These are phyloP conservation scores for Centruroides sculpturatus DNA, from an alignment of 1,140 invertebrate genomes.

Conservation along the genomic window DNA sequence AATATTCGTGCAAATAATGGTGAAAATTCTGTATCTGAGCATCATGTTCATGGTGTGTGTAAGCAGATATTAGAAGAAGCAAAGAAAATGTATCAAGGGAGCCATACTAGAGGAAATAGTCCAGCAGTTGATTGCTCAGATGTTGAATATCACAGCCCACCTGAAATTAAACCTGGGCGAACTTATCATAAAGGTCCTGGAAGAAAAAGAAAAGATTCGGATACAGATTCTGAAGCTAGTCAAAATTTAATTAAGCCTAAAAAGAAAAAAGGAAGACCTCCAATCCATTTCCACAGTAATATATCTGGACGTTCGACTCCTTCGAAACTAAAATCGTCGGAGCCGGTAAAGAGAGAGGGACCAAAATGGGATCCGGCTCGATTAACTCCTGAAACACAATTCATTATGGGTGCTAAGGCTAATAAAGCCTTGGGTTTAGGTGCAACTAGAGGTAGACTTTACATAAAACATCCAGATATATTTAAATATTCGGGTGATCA, in stretches of 20 bases:
- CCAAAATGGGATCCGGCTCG: constrained; percentile 59
- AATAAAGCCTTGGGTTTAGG: constrained; percentile 58
- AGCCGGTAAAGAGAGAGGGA: constrained; percentile 33
- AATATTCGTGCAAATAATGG: constrained; percentile 61
- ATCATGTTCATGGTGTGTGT: constrained; percentile 55
- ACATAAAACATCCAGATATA: constrained; percentile 59
- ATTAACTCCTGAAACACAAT: constrained; percentile 48
- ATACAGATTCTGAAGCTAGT: constrained; percentile 40
- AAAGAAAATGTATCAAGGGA: constrained; percentile 23
- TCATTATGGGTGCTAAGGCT: constrained; percentile 56
- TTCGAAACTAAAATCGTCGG: constrained; percentile 23
- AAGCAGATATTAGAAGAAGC: constrained; percentile 57
- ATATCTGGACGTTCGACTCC: constrained; percentile 27
- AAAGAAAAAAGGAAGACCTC: constrained; percentile 26
- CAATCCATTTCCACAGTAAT: constrained; percentile 20
- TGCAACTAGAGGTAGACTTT: constrained; percentile 53
- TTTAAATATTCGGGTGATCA: constrained; percentile 60
- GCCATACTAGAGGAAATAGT: constrained; percentile 22
- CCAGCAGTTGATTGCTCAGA: constrained; percentile 26
- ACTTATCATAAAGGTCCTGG: constrained; percentile 34
- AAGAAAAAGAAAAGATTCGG: constrained; percentile 44
- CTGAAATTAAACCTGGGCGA: constrained; percentile 13
- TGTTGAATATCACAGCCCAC: constrained; percentile 18
- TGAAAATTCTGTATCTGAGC: constrained; percentile 52
- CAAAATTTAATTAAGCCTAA: constrained; percentile 19